A percentile compares a stretch with the other conserved stretches of the same genome.
phyloP scores from a whole-genome alignment of 1,140 invertebrate species.

The Drepana arcuata region DNA sequence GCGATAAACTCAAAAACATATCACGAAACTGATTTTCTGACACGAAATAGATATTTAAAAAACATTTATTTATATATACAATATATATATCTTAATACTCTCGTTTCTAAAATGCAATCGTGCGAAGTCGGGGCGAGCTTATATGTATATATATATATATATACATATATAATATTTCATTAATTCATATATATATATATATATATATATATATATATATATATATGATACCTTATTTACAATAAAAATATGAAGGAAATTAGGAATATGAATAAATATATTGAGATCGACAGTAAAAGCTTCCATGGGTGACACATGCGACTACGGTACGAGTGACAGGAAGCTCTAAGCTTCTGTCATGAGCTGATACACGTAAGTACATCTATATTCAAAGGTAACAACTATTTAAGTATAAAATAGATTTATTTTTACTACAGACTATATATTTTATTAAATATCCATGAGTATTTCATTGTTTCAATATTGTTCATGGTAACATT shows the following conservation, averaged over 20 bases:
- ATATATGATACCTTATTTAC: too few relatives aligned
- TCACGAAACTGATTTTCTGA: too few relatives aligned
- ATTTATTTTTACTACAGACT: conserved; percentile 52
- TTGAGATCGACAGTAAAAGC: conserved; percentile 23
- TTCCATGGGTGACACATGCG: conserved; percentile 25
- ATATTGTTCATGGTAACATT: conserved; percentile 5
- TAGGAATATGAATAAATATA: too few relatives aligned
- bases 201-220: too few relatives aligned
- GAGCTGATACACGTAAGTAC: conserved; percentile 32
- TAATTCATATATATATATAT: too few relatives aligned
- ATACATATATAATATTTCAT: too few relatives aligned
- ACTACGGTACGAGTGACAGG: conserved; percentile 32
- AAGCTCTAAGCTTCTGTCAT: conserved; percentile 44
- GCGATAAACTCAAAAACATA: too few relatives aligned
- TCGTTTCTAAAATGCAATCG: too few relatives aligned
- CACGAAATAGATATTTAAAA: not conserved
- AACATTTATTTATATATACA: not conserved
- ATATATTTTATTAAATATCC: conserved; percentile 25
- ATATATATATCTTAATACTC: conserved; percentile 4
- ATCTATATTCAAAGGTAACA: conserved; percentile 6
- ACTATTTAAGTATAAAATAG: conserved; percentile 63
- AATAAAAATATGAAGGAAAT: too few relatives aligned
- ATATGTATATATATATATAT: too few relatives aligned
- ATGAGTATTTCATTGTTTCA: conserved; percentile 26
- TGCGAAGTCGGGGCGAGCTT: too few relatives aligned